phyloP scores from a whole-genome alignment of 2,888 invertebrate genomes.

The Ophion ellenae region DNA sequence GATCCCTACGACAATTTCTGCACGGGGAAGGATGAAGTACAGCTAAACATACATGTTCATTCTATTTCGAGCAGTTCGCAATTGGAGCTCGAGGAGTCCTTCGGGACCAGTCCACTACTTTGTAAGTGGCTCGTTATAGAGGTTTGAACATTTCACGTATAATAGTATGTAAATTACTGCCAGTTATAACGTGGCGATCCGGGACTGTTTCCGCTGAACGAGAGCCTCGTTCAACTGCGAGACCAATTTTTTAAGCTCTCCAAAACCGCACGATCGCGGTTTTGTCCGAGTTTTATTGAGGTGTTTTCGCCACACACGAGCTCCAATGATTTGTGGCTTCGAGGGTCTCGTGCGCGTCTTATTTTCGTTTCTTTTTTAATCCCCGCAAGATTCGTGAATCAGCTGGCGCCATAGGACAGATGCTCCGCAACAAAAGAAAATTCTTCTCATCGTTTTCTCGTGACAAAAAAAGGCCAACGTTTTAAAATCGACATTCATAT shows the following conservation, averaged over 20 bases:
- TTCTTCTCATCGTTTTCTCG: slow-evolving; percentile 13
- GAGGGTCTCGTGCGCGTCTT: slow-evolving; percentile 1
- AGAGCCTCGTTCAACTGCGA: slow-evolving; percentile 35
- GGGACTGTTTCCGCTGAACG: slow-evolving; percentile 36
- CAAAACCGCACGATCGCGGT: slow-evolving; percentile 71
- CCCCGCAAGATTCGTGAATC: slow-evolving; percentile 32
- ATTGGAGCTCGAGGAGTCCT: background rate
- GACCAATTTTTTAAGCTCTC: slow-evolving; percentile 68
- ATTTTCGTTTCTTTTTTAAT: slow-evolving; percentile 13
- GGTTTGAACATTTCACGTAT: slow-evolving; percentile 47
- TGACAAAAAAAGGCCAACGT: background rate
- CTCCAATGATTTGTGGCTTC: slow-evolving; percentile 56
- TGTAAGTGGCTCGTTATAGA: slow-evolving; percentile 40
- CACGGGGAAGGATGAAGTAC: no score
- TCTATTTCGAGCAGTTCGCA: background rate
- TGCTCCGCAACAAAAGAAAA: slow-evolving; percentile 42
- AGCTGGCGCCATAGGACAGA: slow-evolving; percentile 41
- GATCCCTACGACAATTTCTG: no score
- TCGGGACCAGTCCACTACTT: slow-evolving; percentile 8
- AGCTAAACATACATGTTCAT: no score
- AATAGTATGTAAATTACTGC: slow-evolving; percentile 75
- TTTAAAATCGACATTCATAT: background rate
- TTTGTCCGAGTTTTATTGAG: slow-evolving; percentile 65
- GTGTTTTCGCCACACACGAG: slow-evolving; percentile 55
- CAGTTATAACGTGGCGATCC: slow-evolving; percentile 50